These are phyloP conservation scores for Dreissena rostriformis DNA, from an alignment of 1,140 invertebrate genomes.

Conservation along the genomic window DNA sequence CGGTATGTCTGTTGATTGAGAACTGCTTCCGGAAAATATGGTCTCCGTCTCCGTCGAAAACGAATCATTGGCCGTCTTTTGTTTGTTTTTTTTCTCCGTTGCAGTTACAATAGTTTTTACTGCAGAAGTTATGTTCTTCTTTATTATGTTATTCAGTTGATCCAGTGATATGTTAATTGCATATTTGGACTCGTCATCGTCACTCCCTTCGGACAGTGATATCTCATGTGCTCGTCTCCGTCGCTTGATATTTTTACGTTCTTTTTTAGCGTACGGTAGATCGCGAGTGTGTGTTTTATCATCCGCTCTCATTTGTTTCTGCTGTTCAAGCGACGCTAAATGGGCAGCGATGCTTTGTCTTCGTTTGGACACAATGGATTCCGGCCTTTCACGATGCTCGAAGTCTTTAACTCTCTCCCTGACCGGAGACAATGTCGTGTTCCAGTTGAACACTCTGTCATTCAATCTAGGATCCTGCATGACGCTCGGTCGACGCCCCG, in stretches of 20 bases:
- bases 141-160: conserved; percentile 36
- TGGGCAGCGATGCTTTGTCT: no score
- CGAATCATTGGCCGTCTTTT: conserved; percentile 14
- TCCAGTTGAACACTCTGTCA: neutral
- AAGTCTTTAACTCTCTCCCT: conserved; percentile 4
- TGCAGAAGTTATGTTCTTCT: conserved; percentile 48
- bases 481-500: neutral
- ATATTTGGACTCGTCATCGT: conserved; percentile 19
- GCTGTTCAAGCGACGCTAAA: no score
- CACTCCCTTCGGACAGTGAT: conserved; percentile 15
- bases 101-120: conserved; percentile 36
- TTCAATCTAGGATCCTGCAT: neutral
- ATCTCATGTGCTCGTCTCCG: conserved; percentile 9
- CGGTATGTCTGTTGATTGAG: conserved; percentile 45
- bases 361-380: no score
- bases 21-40: conserved; percentile 42
- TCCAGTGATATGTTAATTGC: conserved; percentile 43
- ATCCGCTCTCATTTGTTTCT: no score
- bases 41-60: conserved; percentile 52
- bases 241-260: conserved; percentile 17
- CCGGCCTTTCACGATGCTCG: no score
- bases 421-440: neutral
- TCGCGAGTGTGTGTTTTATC: no score
- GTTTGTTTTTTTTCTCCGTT: conserved; percentile 6
- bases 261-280: no score